These are phyloP conservation scores for Drosophila paranaensis DNA, from an alignment of 2,888 invertebrate species.

Conservation along the genomic window DNA sequence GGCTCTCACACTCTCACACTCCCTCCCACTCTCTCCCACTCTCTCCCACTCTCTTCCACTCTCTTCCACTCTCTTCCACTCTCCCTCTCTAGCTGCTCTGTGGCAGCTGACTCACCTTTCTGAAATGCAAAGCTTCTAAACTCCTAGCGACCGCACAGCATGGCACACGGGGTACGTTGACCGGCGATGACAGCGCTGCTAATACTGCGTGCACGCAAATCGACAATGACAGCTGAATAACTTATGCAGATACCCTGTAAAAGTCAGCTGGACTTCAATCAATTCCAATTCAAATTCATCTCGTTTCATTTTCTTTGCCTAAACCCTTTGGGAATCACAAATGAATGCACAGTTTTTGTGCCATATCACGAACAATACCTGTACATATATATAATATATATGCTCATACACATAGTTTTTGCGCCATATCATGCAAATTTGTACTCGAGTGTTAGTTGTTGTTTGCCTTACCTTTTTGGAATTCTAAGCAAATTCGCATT, in stretches of 20 bases:
- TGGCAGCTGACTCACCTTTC: slow-evolving; percentile 38
- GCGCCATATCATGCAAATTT: slow-evolving; percentile 4
- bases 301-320: neutral
- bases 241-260: slow-evolving; percentile 20
- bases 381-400: neutral
- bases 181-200: slow-evolving; percentile 52
- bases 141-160: neutral
- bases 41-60: too few relatives aligned
- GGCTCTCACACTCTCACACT: neutral
- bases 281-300: slow-evolving; percentile 13
- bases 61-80: too few relatives aligned
- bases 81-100: neutral
- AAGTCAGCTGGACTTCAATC: neutral
- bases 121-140: slow-evolving; percentile 18
- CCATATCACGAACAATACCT: neutral
- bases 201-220: slow-evolving; percentile 49
- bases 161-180: slow-evolving; percentile 25
- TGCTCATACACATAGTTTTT: neutral
- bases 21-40: too few relatives aligned
- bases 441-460: neutral
- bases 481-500: slow-evolving; percentile 18
- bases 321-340: slow-evolving; percentile 28
- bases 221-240: slow-evolving; percentile 15
- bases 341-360: neutral
- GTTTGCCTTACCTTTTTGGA: slow-evolving; percentile 19